Base-by-base conservation (phyloP, 2,797 vertebrate genomes). In the Enteromius viviparus region DNA sequence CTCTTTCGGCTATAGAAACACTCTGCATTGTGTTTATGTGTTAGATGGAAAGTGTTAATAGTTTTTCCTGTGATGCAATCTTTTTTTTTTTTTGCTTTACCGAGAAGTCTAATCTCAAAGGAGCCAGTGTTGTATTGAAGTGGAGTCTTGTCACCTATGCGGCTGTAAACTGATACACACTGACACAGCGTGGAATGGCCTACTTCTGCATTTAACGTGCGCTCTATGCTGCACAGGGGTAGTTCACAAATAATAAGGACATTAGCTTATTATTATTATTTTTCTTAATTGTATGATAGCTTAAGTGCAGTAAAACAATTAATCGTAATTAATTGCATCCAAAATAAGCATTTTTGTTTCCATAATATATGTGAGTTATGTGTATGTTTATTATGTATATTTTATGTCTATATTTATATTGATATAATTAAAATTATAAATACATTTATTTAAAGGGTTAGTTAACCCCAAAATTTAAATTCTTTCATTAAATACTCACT, bases 121-220 rank as follows among this genome's bases (percentile, higher is more conserved):
- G 29, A 76, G 45, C 26, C 17, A 51, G 68, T 74, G 62, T 81
- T 26, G 76, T 70, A 58, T 72, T 55, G 21, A 29, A 32, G 78
- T 47, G 64, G 42, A 14, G 29, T 49, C 51, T 77, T 87, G 69
- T 84, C 85, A 86, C 83, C 69, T 81, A 42, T 53, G 12, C 49
- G 17, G 47, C 74, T 81, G 74, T 70, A 45, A 87, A 85, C 69
- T 76, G 78, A 74, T 74, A 60, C 81, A 68, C 34, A 53, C 26
- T 84, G 77, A 86, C 81, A 81, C 23, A 45, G 47, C 42, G 58
- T 80, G 62, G 34, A 80, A 68, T 40, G 42, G 66, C 76, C 78
- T 68, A 78, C 68, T 71, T 82, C 68, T 21, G 70, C 42, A 29
- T 49, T 23, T 29, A 26, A 65, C 65, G 11, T n/a, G 1, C 40